Evolutionary conservation across 2,888 invertebrate species (phyloP).

Genomic region (Pheosia gnoma): DNA sequence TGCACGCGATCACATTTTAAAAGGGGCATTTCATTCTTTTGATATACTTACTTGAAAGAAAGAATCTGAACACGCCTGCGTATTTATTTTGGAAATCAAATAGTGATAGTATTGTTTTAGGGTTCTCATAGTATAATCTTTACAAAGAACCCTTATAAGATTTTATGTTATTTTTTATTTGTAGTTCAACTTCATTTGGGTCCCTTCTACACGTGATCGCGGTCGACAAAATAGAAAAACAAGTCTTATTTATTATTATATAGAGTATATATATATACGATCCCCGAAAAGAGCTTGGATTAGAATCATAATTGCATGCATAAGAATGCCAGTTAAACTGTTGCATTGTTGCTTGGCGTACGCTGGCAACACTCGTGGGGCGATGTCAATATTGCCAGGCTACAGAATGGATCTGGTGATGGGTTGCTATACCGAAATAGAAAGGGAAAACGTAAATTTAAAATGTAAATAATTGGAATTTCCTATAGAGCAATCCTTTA

Average conservation of each 20-base stretch:
- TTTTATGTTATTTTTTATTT: no score
- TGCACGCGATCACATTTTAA: no score
- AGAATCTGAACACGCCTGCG: no score
- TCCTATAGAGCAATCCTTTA: constrained; percentile 12
- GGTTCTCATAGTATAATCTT: no score
- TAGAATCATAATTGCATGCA: constrained; percentile 42
- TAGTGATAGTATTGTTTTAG: no score
- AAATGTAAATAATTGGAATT: constrained; percentile 28
- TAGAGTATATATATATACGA: constrained; percentile 29
- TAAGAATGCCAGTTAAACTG: constrained; percentile 9
- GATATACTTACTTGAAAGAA: no score
- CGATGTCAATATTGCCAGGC: constrained; percentile 26
- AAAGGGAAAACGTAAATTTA: constrained; percentile 9
- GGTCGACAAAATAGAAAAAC: constrained; percentile 6
- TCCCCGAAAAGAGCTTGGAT: constrained; percentile 29
- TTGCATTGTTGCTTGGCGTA: constrained; percentile 3
- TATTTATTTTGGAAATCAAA: no score
- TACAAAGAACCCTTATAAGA: no score
- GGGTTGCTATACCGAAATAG: constrained; percentile 27
- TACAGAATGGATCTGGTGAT: constrained; percentile 39
- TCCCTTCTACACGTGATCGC: constrained; percentile 14
- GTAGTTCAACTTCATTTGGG: no score
- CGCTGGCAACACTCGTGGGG: constrained; percentile 22
- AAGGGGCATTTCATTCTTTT: no score
- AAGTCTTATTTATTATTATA: constrained; percentile 42